Base-by-base conservation (phyloP, 2,113 vertebrate species). In the Noturus placidus region DNA sequence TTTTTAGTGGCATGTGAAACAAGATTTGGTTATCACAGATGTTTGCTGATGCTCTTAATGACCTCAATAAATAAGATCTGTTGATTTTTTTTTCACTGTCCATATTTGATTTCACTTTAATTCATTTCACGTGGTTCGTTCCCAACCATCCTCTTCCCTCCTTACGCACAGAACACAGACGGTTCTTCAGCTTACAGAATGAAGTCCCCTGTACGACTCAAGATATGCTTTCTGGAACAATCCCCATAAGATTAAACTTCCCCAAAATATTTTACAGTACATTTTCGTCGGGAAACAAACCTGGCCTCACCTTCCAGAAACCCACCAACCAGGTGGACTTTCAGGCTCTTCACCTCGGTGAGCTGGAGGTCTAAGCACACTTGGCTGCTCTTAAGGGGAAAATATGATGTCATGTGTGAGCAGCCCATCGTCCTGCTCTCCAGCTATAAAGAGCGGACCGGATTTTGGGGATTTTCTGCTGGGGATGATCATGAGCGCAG, bases 401-500 rank as follows among this genome's bases (percentile, higher is more conserved):
- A 80, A 80, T 80, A 33, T 80, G 77, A 57, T 35, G 77, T 80
- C 77, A 57, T 80, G 11, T 35, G 52, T 33, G 77, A 80, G 52
- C 52, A 57, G 30, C 77, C 52, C n/a, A 56, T 7, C 17, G 5
- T 80, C 15, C 50, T 57, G n/a, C 2, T n/a, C n/a, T 33, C 52
- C 52, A 80, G 8, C 74, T 52, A 2, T n/a, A 57, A 35, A 57
- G 52, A 80, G n/a, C 4, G 17, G 27, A 10, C 27, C 54, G 77
- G n/a, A 35, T 57, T 57, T 30, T 1, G 17, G 5, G 52, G 9
- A 56, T 20, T 54, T 79, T 30, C 20, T 56, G 15, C 0, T n/a
- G 65, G 10, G 2, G 33, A 83, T 63, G 42, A n/a, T 14, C 4
- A 27, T 25, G 72, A 52, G 42, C 13, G 15, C 42, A 15, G 42